A percentile compares a stretch with the other conserved stretches of the same genome.
These are phyloP conservation scores for Amphilophus citrinellus DNA, from an alignment of 2,113 vertebrate genomes.

Conservation along the genomic window DNA sequence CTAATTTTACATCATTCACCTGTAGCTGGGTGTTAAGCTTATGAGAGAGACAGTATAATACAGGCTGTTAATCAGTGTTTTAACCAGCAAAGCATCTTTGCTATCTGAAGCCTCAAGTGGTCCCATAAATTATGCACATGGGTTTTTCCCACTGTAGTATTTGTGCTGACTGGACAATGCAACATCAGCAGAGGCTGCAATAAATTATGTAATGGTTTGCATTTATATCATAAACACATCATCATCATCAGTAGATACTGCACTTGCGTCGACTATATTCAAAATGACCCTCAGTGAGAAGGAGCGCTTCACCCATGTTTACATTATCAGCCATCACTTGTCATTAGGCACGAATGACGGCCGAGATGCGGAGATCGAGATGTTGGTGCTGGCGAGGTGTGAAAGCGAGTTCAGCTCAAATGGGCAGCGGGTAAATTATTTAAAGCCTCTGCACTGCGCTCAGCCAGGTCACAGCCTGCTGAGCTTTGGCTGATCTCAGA, in stretches of 20 bases:
- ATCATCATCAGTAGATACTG: neutral
- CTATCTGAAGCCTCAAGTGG: conserved; percentile 1
- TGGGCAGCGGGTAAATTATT: conserved; percentile 64
- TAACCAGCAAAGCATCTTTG: conserved; percentile 44
- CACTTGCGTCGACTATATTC: neutral
- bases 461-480: conserved; percentile 20
- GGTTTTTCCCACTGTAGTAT: conserved; percentile 24
- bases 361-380: conserved; percentile 19
- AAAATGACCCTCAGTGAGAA: conserved; percentile 5
- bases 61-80: conserved; percentile 35
- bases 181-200: conserved; percentile 14
- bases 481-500: conserved; percentile 21
- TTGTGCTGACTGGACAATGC: conserved; percentile 55
- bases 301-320: neutral
- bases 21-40: conserved; percentile 3
- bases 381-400: conserved; percentile 51
- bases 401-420: conserved; percentile 55
- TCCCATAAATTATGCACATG: conserved; percentile 63
- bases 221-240: conserved; percentile 38
- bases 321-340: neutral
- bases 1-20: neutral
- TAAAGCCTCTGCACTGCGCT: conserved; percentile 34
- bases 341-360: neutral
- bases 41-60: neutral
- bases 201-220: conserved; percentile 47